Conservation (phyloP, 2,888 invertebrate species). For the Pyrrhosoma nymphula region DNA sequence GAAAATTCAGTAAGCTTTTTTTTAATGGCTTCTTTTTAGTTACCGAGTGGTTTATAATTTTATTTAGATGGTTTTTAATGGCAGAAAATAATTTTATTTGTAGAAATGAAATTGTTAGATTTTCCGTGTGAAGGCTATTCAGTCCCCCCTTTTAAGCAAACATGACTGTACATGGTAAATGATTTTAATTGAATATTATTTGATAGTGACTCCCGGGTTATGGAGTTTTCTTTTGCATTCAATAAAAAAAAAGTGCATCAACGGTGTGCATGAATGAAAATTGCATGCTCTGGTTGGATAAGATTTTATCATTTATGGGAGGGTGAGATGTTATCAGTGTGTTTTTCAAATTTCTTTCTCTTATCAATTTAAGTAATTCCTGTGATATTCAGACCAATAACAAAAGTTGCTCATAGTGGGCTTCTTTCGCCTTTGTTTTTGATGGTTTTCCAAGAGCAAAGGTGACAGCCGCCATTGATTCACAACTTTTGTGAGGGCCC, state of each 20-base stretch:
- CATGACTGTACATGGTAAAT: conserved; percentile 1
- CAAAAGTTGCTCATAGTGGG: neutral
- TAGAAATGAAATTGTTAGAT: no score
- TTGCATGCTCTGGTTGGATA: neutral
- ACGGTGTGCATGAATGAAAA: neutral
- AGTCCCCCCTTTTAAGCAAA: neutral
- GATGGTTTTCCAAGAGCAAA: neutral
- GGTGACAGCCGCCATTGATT: neutral
- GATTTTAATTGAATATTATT: neutral
- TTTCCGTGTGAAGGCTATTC: neutral
- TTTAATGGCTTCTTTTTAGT: no score
- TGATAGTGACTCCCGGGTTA: neutral
- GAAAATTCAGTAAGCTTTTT: no score
- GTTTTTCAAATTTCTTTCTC: neutral
- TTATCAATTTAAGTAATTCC: neutral
- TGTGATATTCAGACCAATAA: neutral
- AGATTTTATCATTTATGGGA: neutral
- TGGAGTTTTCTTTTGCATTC: neutral
- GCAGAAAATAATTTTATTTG: no score
- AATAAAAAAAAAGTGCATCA: neutral
- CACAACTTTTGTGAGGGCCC: no score
- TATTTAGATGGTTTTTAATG: no score
- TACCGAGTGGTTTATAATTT: no score
- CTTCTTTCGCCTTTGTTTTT: neutral
- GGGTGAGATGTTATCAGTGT: neutral